Conservation (phyloP, 2,113 vertebrate species). For the Atrichornis clamosus region DNA sequence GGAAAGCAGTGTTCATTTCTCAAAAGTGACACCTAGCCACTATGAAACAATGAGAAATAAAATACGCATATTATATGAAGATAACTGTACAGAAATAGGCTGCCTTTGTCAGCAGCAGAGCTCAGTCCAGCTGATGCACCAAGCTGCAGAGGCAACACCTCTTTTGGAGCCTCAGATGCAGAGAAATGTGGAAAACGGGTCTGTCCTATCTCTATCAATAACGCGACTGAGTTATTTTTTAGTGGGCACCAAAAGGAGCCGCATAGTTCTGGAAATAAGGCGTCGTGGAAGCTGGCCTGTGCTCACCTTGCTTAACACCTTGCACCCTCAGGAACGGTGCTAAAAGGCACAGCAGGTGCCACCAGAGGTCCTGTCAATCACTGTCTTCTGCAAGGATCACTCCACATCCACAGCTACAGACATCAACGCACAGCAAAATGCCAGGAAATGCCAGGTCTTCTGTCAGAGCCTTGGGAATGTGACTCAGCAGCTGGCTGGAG, state of each 20-base stretch:
- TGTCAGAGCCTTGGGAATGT: background rate
- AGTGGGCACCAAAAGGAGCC: background rate
- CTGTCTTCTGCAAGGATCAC: background rate
- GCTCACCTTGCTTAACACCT: background rate
- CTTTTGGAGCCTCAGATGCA: background rate
- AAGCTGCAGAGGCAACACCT: background rate
- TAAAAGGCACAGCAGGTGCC: background rate
- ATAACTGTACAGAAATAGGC: rapidly evolving
- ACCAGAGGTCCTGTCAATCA: background rate
- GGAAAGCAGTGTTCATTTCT: background rate
- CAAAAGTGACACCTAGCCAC: background rate
- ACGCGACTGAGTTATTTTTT: rapidly evolving
- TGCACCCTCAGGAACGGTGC: background rate
- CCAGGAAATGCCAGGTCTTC: background rate
- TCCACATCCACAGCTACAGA: background rate
- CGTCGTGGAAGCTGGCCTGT: rapidly evolving
- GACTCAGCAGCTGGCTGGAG: background rate
- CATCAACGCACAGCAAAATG: background rate
- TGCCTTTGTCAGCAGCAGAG: background rate
- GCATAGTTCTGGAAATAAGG: background rate
- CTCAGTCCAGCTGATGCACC: background rate
- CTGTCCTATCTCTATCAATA: background rate
- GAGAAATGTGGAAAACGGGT: background rate
- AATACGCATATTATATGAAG: background rate
- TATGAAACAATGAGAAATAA: background rate